Conservation (phyloP, 2,888 invertebrate genomes). For the Drosophila phalerata region DNA sequence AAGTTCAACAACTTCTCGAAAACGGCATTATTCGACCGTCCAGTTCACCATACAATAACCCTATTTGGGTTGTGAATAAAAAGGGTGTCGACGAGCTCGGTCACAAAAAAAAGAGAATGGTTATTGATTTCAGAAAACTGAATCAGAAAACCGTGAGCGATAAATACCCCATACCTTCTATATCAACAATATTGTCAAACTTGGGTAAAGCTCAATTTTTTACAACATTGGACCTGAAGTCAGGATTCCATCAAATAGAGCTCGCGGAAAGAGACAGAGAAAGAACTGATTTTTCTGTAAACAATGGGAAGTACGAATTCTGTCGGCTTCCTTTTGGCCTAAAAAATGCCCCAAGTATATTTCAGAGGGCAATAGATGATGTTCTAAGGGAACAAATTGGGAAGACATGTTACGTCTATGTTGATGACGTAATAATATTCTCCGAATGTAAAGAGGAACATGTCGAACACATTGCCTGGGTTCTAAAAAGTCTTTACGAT, state of each 20-base stretch:
- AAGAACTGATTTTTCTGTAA: slow-evolving; percentile 11
- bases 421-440: no score
- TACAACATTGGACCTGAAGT: slow-evolving; percentile 12
- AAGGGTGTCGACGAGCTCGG: slow-evolving; percentile 14
- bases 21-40: slow-evolving; percentile 2
- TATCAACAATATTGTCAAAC: slow-evolving; percentile 10
- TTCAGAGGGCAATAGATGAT: no score
- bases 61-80: slow-evolving; percentile 17
- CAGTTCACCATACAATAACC: slow-evolving; percentile 19
- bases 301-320: no score
- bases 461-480: no score
- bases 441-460: no score
- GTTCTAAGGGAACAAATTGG: no score
- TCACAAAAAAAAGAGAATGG: slow-evolving; percentile 5
- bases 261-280: slow-evolving; percentile 2
- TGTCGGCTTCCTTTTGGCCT: no score
- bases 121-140: slow-evolving; percentile 15
- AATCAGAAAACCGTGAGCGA: slow-evolving; percentile 12
- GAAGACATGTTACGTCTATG: no score
- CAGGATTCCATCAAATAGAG: slow-evolving; percentile 10
- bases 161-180: slow-evolving; percentile 14
- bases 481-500: no score
- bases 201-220: slow-evolving; percentile 5
- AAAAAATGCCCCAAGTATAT: no score
- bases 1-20: slow-evolving; percentile 14